Conservation (phyloP, 2,113 vertebrate genomes). For the Phyllopteryx taeniolatus region DNA sequence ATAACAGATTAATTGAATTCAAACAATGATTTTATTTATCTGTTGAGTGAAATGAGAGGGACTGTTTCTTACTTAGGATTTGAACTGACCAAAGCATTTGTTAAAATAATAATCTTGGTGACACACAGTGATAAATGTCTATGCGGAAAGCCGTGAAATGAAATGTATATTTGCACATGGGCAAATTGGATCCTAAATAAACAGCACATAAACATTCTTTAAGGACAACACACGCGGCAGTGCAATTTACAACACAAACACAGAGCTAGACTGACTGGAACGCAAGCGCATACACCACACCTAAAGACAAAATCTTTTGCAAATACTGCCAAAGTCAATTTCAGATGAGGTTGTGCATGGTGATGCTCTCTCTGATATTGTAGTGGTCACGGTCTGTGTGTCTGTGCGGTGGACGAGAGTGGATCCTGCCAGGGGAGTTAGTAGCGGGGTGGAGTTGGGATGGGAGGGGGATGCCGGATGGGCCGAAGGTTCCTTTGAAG, state of each 20-base stretch:
- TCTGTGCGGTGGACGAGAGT: conserved; percentile 53
- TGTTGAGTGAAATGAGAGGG: no score
- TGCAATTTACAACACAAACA: conserved; percentile 49
- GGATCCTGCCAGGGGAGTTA: conserved; percentile 67
- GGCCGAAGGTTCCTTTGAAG: conserved; percentile 95
- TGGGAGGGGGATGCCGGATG: conserved; percentile 64
- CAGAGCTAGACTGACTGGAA: conserved; percentile 27
- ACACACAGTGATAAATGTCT: neutral
- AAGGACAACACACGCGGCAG: conserved; percentile 8
- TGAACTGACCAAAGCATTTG: neutral
- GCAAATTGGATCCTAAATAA: conserved; percentile 12
- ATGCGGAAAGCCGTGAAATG: neutral
- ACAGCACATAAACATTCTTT: neutral
- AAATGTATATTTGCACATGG: conserved; percentile 3
- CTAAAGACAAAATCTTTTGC: conserved; percentile 46
- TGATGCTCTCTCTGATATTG: conserved; percentile 68
- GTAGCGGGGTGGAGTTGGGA: conserved; percentile 74
- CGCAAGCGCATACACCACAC: conserved; percentile 25
- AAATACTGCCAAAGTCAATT: conserved; percentile 66
- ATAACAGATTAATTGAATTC: no score
- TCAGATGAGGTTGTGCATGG: conserved; percentile 56
- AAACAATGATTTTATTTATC: neutral
- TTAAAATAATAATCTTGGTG: neutral
- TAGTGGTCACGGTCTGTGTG: conserved; percentile 66
- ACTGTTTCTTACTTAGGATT: neutral